Evolutionary conservation across 1,140 invertebrate species (phyloP), one percentile per base, ranked within the genome.

Genomic region (Anastrepha obliqua): DNA sequence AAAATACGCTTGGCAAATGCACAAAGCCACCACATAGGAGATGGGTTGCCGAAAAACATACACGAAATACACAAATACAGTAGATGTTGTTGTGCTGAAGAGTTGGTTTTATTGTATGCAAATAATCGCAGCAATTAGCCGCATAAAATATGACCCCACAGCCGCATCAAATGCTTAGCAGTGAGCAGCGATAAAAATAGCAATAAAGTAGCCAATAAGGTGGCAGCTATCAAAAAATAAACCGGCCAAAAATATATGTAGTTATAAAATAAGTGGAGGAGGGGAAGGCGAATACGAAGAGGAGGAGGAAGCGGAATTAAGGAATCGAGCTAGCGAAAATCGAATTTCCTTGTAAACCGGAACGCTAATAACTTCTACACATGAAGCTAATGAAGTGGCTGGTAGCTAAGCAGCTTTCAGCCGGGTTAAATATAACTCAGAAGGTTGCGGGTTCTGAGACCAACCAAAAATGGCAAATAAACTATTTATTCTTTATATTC

Each of bases 101-200:
- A 67, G 64, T 11, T 39, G 64, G 29, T 67, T 42, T 67, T 67
- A 29, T 67, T 67, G 29, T 55, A 55, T 55, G 64, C 64, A 67
- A 67, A 67, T 67, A 42, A 20, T 13, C 29, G 64, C 64, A 29
- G 29, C 64, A 13, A 67, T 67, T 67, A 67, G 64, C 13, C 39
- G 11, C 20, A 39, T 9, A 29, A 67, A 67, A 67, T 39, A 39
- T 42, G 64, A 55, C 6, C 51, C 51, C 11, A 2, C 51, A 2
- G 51, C 51, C 51, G 51, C 51, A 55, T 8, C 51, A 55, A 55
- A 42, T 67, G 8, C 29, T 29, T 13, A 29, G 39, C 64, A 9
- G 29, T 20, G 8, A 9, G 64, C 39, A 20, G 64, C 8, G 29
- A 4, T 29, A 39, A 67, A 67, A 67, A 39, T 67, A 3, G 7